Base-by-base conservation (phyloP, 2,888 invertebrate species). In the Torymus tubicola region DNA sequence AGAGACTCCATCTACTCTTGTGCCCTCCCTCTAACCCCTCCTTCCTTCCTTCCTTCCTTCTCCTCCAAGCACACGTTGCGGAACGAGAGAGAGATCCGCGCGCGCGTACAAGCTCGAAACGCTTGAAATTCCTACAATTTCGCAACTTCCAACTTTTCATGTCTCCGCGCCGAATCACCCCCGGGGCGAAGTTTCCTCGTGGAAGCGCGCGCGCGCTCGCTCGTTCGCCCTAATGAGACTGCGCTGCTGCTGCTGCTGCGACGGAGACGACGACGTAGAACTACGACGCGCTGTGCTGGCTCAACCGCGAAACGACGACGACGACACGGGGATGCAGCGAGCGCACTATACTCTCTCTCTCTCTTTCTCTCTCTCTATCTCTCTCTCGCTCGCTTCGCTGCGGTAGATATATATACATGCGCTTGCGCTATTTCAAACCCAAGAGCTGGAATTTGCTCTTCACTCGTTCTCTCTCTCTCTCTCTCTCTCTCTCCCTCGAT, bases 121-220 rank as follows among this genome's bases (percentile, higher is more conserved):
- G 72, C 75, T 78, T 80, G 85, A 85, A 86, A 86, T 86, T 88
- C 86, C 86, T 71, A 86, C 87, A 84, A 87, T 88, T 87, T 87
- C 87, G 87, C 88, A 87, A 88, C 86, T 87, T 88, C 85, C 86
- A 87, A 90, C 88, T 90, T 90, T 90, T 90, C 89, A 90, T 88
- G 88, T 87, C 87, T 85, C 86, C 84, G 79, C 82, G 72, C 82
- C 83, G 86, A 87, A 88, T 88, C 85, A 84, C 84, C 85, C 83
- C 75, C 71, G 80, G 78, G 71, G 68, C 14, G 65, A 74, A 74
- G 14, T 73, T 73, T 83, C 71, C 71, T 71, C 60, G 70, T 52
- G 55, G 11, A 11, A 12, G 65, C 12, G 52, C 52, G 16, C 63
- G 24, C 11, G 16, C 80, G 75, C 82, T 84, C 80, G 75, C 82